Conservation (phyloP, 2,797 vertebrate species). For the Carcharodon carcharias region DNA sequence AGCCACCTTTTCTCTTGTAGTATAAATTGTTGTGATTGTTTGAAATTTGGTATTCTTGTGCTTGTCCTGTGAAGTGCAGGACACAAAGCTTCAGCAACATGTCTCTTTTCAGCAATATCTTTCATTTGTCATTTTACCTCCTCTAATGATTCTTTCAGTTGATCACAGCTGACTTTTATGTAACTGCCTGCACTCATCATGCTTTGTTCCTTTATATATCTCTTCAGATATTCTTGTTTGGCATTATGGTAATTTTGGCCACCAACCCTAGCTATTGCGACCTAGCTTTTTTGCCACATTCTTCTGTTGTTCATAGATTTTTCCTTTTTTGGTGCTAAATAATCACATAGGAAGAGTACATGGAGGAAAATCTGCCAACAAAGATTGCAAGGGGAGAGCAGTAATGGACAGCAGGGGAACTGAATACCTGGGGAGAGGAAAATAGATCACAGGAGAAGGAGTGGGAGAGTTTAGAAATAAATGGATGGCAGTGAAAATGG, state of each 20-base stretch:
- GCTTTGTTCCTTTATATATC: background rate
- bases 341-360: background rate
- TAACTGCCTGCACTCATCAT: background rate
- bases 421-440: background rate
- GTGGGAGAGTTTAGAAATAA: too few species aligned
- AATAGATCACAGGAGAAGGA: too few species aligned
- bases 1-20: too few species aligned
- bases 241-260: too few species aligned
- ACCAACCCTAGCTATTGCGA: background rate
- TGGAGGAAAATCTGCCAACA: background rate
- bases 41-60: too few species aligned
- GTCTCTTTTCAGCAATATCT: too few species aligned
- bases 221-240: background rate
- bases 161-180: background rate
- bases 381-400: background rate
- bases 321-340: background rate
- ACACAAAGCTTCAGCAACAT: too few species aligned
- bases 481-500: background rate
- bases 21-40: too few species aligned
- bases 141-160: background rate
- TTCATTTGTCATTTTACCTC: background rate
- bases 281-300: background rate
- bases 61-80: too few species aligned
- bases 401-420: background rate
- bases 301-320: background rate